A percentile compares a stretch with the other conserved stretches of the same genome.
phyloP scores from a whole-genome alignment of 2,888 invertebrate species.

The Ennomos erosarius region DNA sequence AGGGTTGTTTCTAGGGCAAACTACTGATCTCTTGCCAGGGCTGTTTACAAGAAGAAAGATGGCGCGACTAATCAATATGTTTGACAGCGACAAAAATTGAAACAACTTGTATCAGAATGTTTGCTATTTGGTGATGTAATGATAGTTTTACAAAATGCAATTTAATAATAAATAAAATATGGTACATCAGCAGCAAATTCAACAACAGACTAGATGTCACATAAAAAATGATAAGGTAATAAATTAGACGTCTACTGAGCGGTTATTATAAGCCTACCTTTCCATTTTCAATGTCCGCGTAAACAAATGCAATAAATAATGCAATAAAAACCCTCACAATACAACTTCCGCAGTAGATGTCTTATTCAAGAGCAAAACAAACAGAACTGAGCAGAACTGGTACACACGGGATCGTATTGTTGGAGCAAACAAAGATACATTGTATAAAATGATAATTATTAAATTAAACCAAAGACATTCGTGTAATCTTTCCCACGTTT shows the following conservation, averaged over 20 bases:
- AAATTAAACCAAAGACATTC: slow-evolving; percentile 14
- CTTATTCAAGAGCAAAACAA: slow-evolving; percentile 53
- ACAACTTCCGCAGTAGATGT: slow-evolving; percentile 57
- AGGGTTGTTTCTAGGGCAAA: slow-evolving; percentile 37
- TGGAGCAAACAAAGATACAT: slow-evolving; percentile 42
- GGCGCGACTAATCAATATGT: slow-evolving; percentile 36
- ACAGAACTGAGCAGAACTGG: slow-evolving; percentile 55
- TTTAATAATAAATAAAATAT: background rate
- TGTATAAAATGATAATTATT: slow-evolving; percentile 24
- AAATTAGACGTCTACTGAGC: too few species aligned
- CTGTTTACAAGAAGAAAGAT: slow-evolving; percentile 31
- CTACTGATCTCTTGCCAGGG: slow-evolving; percentile 31
- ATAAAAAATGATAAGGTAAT: too few species aligned
- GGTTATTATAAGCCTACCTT: background rate
- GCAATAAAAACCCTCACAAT: slow-evolving; percentile 56
- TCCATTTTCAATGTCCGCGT: slow-evolving; percentile 17
- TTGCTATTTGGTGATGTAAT: too few species aligned
- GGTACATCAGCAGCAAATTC: background rate
- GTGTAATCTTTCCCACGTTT: slow-evolving; percentile 24
- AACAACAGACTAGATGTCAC: background rate
- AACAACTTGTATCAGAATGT: slow-evolving; percentile 22
- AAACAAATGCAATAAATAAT: slow-evolving; percentile 49
- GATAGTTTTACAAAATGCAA: background rate
- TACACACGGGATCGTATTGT: slow-evolving; percentile 46
- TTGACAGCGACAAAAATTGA: slow-evolving; percentile 33